Evolutionary conservation across 2,888 invertebrate species (phyloP).

Genomic region (Sminthurinus aureus): DNA sequence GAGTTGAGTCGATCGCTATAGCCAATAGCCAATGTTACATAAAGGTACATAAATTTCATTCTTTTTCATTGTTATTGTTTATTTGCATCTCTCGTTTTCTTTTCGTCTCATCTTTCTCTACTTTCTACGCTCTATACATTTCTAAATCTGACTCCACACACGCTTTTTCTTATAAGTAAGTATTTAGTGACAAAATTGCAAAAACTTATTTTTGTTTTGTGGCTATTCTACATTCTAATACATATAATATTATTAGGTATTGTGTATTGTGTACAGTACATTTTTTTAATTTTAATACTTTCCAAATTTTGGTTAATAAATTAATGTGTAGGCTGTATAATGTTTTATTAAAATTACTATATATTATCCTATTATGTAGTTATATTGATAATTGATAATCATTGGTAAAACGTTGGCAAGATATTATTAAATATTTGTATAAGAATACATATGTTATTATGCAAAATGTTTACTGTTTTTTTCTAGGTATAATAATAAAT

Average conservation of each 20-base stretch:
- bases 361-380: too few relatives aligned
- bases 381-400: too few relatives aligned
- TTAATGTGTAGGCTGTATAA: too few relatives aligned
- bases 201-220: background rate
- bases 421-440: background rate
- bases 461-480: background rate
- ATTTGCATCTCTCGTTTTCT: background rate
- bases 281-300: too few relatives aligned
- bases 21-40: slow-evolving; percentile 21
- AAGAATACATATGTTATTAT: background rate
- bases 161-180: background rate
- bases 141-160: too few relatives aligned
- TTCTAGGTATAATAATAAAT: background rate
- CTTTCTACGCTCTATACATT: too few relatives aligned
- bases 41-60: slow-evolving; percentile 34
- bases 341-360: too few relatives aligned
- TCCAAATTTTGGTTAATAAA: too few relatives aligned
- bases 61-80: background rate
- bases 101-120: background rate
- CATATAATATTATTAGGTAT: background rate
- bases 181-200: background rate
- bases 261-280: background rate
- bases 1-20: background rate
- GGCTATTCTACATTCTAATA: background rate
- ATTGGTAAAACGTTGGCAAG: background rate